These are phyloP conservation scores for Hypomesus transpacificus DNA, from an alignment of 2,113 vertebrate species.

Conservation along the genomic window DNA sequence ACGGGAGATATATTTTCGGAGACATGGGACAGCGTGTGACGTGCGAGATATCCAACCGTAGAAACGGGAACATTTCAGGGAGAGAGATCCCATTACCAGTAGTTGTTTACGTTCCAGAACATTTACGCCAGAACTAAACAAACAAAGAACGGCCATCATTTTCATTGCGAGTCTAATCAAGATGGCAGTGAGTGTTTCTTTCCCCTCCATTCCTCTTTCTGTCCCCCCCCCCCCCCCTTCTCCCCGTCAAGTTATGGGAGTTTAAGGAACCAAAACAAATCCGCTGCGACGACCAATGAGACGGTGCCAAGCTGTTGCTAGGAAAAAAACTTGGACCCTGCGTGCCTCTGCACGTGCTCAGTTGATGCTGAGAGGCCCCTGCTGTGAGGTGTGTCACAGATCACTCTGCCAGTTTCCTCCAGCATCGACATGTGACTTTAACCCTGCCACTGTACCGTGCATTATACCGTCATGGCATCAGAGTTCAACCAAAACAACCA, in stretches of 20 bases:
- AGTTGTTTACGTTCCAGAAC: no score
- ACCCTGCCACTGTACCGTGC: background rate
- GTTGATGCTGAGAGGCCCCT: background rate
- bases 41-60: no score
- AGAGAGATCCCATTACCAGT: no score
- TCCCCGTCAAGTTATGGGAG: background rate
- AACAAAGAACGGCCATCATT: conserved; percentile 10
- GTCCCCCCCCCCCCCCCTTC: background rate
- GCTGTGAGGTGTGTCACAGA: background rate
- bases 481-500: no score
- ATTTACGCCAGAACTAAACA: conserved; percentile 13
- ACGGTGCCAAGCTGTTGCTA: background rate
- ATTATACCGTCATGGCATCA: background rate
- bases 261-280: conserved; percentile 22
- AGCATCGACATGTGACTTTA: background rate
- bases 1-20: no score
- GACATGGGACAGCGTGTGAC: no score
- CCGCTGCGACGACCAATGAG: background rate
- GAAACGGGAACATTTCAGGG: no score
- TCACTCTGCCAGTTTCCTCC: conserved; percentile 10
- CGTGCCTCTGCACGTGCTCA: conserved; percentile 24
- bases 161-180: conserved; percentile 13
- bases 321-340: background rate
- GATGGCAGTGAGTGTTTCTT: conserved; percentile 8
- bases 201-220: conserved; percentile 15